Evolutionary conservation across 2,113 vertebrate species (phyloP).

Genomic region (Eurypyga helias): DNA sequence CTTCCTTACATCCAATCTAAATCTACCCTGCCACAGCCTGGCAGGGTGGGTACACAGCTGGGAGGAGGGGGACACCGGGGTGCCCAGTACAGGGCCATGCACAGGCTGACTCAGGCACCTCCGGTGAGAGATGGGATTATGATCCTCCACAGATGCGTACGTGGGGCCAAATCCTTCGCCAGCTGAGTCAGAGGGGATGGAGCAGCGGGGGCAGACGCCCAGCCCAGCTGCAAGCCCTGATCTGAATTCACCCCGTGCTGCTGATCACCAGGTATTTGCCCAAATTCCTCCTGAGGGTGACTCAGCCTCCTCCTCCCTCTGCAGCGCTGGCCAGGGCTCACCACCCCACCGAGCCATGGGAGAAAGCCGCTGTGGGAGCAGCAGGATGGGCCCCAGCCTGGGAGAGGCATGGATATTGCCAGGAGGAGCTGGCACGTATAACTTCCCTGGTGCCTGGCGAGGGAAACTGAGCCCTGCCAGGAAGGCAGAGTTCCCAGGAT

Average conservation of each 20-base stretch:
- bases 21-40: not conserved
- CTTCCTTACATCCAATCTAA: no score
- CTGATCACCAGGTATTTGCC: conserved; percentile 18
- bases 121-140: not conserved
- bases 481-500: not conserved
- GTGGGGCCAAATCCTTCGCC: not conserved
- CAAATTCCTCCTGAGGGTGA: not conserved
- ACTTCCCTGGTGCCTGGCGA: fast-evolving
- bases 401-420: not conserved
- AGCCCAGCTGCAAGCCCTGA: not conserved
- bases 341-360: not conserved
- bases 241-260: not conserved
- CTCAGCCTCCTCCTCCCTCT: conserved; percentile 16
- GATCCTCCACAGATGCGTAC: not conserved
- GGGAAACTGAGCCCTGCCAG: not conserved
- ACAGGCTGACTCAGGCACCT: not conserved
- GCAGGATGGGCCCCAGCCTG: fast-evolving
- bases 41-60: fast-evolving
- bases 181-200: not conserved
- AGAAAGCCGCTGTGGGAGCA: not conserved
- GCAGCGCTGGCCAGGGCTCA: not conserved
- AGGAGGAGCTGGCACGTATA: not conserved
- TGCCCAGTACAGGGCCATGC: not conserved
- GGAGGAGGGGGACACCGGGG: not conserved
- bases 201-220: not conserved